These are phyloP conservation scores for Solea solea DNA, from an alignment of 2,113 vertebrate species.

Conservation along the genomic window DNA sequence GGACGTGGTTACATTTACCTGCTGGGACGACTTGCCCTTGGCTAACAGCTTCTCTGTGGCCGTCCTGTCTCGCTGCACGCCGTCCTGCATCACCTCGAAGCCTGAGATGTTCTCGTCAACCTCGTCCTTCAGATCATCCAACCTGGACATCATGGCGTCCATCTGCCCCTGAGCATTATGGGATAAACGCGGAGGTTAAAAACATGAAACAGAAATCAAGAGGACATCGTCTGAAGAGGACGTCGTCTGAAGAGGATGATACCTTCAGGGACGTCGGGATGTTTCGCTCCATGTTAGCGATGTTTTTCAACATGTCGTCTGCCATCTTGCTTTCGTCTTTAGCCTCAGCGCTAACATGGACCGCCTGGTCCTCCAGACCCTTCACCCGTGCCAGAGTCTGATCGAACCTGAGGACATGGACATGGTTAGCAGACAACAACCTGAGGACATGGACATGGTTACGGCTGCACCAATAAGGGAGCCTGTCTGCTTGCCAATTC, in stretches of 20 bases:
- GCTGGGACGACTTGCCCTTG: conserved; percentile 46
- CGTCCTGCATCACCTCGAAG: conserved; percentile 37
- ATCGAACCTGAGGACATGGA: conserved; percentile 66
- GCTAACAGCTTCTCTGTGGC: conserved; percentile 48
- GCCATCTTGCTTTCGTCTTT: conserved; percentile 65
- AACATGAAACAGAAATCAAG: too few relatives aligned
- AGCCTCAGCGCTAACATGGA: conserved; percentile 54
- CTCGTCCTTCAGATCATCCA: conserved; percentile 39
- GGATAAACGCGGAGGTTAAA: neutral
- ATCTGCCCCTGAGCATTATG: conserved; percentile 48
- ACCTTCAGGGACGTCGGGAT: conserved; percentile 67
- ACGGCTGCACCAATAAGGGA: too few relatives aligned
- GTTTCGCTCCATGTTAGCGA: conserved; percentile 53
- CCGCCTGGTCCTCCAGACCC: conserved; percentile 60
- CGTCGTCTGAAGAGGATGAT: neutral
- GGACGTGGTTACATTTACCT: conserved; percentile 57
- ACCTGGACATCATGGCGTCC: conserved; percentile 40
- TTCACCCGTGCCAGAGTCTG: conserved; percentile 52
- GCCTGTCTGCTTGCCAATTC: too few relatives aligned
- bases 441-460: too few relatives aligned
- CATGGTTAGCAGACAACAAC: neutral
- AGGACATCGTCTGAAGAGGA: too few relatives aligned
- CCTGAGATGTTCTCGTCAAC: conserved; percentile 36
- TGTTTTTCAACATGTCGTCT: conserved; percentile 50
- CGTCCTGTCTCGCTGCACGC: conserved; percentile 15